phyloP scores from a whole-genome alignment of 2,113 vertebrate genomes.

The Gavia stellata region DNA sequence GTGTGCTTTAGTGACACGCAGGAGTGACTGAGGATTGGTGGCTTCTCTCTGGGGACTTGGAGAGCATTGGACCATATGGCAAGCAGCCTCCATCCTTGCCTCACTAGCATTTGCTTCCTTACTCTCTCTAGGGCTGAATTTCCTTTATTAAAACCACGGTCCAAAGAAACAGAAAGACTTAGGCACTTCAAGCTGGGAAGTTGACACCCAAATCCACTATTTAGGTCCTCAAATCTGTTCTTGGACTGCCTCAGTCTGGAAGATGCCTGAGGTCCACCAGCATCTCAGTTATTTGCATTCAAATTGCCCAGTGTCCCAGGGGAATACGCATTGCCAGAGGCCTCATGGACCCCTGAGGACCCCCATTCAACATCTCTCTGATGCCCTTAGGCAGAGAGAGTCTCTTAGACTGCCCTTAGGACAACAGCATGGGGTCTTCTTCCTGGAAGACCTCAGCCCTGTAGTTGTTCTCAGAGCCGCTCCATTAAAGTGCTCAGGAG shows the following conservation, averaged over 20 bases:
- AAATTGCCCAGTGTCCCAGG: background rate
- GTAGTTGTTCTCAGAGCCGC: background rate
- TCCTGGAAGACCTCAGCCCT: background rate
- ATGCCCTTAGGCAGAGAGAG: no score
- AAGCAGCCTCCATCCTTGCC: background rate
- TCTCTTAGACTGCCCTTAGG: background rate
- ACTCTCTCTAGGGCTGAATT: background rate
- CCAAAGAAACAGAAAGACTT: background rate
- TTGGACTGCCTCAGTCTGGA: background rate
- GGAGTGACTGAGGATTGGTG: background rate
- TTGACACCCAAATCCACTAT: background rate
- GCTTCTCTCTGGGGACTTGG: background rate
- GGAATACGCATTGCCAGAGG: background rate
- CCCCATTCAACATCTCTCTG: background rate
- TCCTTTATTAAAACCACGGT: background rate
- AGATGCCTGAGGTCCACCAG: background rate
- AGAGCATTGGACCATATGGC: background rate
- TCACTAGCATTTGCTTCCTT: background rate
- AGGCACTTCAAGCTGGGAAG: background rate
- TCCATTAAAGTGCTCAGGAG: background rate
- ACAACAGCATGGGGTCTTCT: background rate
- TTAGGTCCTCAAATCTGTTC: background rate
- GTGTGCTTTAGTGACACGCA: background rate
- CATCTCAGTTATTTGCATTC: background rate
- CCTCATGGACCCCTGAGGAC: background rate